Base-by-base conservation (phyloP, 1,140 invertebrate species). In the Neodiprion fabricii region DNA sequence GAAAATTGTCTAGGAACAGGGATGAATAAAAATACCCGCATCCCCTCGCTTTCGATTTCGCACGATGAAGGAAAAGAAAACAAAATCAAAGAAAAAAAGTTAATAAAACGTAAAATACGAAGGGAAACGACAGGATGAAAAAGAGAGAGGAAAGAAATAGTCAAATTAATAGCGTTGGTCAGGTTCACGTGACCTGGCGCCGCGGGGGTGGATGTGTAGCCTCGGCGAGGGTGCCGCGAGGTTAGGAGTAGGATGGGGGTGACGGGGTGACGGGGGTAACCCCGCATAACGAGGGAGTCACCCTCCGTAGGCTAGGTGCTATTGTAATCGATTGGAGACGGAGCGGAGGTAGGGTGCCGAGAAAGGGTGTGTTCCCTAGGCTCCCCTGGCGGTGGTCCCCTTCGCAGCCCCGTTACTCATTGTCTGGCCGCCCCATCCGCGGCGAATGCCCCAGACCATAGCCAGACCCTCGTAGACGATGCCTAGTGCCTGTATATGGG, bases 301-400 rank as follows among this genome's bases (percentile, higher is more conserved):
- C 71, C 72, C 72, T 75, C 79, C 77, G 80, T 79, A 77, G 79
- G 79, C 82, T 84, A 85, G 83, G 83, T 85, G 83, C 82, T 80
- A 84, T 85, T 85, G 82, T 85, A 85, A 83, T 85, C 83, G 83
- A 84, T 85, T 85, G 83, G 78, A 81, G 80, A 83, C 82, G 79
- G 78, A 81, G 81, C 82, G 79, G 78, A 81, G 81, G 82, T 80
- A 61, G 53, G 53, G 53, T 61, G 53, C 53, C 53, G n/a, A 61
- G 53, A 17, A 61, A 61, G 53, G 53, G 53, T 61, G 53, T 61
- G 53, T 17, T 61, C 53, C 53, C 53, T 17, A 61, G 53, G 82
- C 82, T 82, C 82, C 78, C 81, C 78, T 78, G 82, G 79, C 78
- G 78, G 79, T 81, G 77, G 79, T 78, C 75, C 77, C 74, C 77